Base-by-base conservation (phyloP, 2,888 invertebrate species). In the Microctonus brassicae region DNA sequence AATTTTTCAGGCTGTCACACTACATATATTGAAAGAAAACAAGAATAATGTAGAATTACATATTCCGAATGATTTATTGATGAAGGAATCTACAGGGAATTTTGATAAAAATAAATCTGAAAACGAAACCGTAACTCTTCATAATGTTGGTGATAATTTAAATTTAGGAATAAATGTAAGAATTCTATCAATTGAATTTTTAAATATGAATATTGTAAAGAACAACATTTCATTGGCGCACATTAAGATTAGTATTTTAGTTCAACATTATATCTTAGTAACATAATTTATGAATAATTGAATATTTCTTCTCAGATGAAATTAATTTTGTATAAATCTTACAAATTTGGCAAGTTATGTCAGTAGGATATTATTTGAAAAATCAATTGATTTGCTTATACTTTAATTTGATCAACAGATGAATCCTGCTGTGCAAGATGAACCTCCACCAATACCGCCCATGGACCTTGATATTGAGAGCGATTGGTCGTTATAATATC, bases 361-460 rank as follows among this genome's bases (percentile, higher is more conserved):
- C 24, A 6, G 6, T 24, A 53, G 20, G 29, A n/a, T 9, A 53
- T 65, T n/a, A n/a, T n/a, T n/a, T 17, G 29, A 26, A 39, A 17
- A 13, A 29, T 11, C 4, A 10, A 55, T 55, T 39, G 4, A 36
- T 42, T 58, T n/a, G 47, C 17, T 64, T 29, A 17, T 5, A 24
- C 13, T 34, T 22, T 13, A 69, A 33, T n/a, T 13, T 39, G 34
- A 13, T 9, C 24, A n/a, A 13, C 39, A 84, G 84, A 70, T 76
- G 53, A 77, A 78, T 69, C 69, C 79, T 22, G 69, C 62, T 33
- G 72, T 70, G 47, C 75, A 75, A 66, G 79, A 81, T 17, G 80
- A 80, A 76, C 83, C 83, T 53, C 84, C 85, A 20, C 83, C 83
- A 20, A 79, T 85, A 70, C 81, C 82, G 24, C 80, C 79, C 3